phyloP scores from a whole-genome alignment of 2,888 invertebrate genomes.

The Melitaea athalia region DNA sequence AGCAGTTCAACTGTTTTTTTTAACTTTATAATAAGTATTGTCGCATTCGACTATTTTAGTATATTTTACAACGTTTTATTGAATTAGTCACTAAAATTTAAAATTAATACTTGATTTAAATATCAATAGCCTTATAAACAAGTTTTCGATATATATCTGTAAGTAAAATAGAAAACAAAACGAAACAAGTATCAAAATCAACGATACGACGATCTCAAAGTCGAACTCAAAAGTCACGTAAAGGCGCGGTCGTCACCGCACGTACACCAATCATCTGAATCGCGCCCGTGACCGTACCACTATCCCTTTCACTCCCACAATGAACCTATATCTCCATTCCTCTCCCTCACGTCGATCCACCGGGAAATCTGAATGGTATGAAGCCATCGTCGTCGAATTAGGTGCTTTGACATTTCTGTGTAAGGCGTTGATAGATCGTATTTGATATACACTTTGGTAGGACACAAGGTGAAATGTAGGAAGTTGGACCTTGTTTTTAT shows the following conservation, averaged over 20 bases:
- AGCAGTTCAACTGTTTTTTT: no score
- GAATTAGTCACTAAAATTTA: no score
- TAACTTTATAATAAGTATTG: no score
- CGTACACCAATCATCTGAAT: conserved; percentile 79
- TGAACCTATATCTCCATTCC: conserved; percentile 44
- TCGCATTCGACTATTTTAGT: no score
- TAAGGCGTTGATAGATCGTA: conserved; percentile 68
- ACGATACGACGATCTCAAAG: conserved; percentile 48
- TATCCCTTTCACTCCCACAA: conserved; percentile 50
- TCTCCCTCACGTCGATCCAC: conserved; percentile 59
- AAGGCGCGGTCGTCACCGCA: conserved; percentile 72
- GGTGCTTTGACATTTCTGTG: conserved; percentile 77
- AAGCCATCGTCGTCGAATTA: conserved; percentile 60
- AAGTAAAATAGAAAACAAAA: not conserved
- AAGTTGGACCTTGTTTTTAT: not conserved
- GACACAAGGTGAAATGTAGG: conserved; percentile 26
- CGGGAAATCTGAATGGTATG: conserved; percentile 78
- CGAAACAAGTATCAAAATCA: conserved; percentile 59
- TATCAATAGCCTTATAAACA: not conserved
- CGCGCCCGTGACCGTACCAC: conserved; percentile 71
- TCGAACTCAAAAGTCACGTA: conserved; percentile 71
- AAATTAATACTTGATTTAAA: not conserved
- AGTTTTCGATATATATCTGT: not conserved
- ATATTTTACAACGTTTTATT: no score
- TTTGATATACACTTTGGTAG: conserved; percentile 53